A percentile compares a stretch with the other conserved stretches of the same genome.
Evolutionary conservation across 1,140 invertebrate genomes (phyloP).

Genomic region (Drosophila bocqueti): DNA sequence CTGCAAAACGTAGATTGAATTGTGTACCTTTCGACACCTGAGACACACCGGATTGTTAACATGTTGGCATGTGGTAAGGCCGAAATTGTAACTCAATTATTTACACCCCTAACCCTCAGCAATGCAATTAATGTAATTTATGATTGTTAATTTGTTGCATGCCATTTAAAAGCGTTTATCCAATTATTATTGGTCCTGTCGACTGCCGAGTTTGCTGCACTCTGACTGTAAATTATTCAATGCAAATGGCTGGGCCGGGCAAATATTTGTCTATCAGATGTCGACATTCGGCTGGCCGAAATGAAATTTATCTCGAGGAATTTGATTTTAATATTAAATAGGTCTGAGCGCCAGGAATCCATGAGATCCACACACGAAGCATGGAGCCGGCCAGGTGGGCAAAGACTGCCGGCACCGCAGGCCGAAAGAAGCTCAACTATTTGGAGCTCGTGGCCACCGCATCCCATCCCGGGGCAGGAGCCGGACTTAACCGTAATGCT

Average conservation of each 20-base stretch:
- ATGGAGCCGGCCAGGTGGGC: slow-evolving; percentile 15
- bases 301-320: slow-evolving; percentile 59
- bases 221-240: slow-evolving; percentile 31
- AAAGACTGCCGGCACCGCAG: slow-evolving; percentile 19
- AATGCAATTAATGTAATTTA: slow-evolving; percentile 72
- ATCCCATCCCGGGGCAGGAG: slow-evolving; percentile 9
- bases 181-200: slow-evolving; percentile 28
- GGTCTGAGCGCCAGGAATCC: slow-evolving; percentile 33
- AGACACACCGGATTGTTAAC: background rate
- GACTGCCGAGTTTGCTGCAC: slow-evolving; percentile 8
- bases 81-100: slow-evolving; percentile 39
- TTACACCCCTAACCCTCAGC: slow-evolving; percentile 4
- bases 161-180: slow-evolving; percentile 40
- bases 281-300: slow-evolving; percentile 31
- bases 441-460: slow-evolving; percentile 25
- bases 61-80: slow-evolving; percentile 12
- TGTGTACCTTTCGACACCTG: slow-evolving; percentile 61
- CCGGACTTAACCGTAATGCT: slow-evolving; percentile 19
- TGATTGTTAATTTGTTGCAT: slow-evolving; percentile 68
- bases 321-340: slow-evolving; percentile 80
- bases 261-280: slow-evolving; percentile 61
- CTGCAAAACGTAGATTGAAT: slow-evolving; percentile 7
- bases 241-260: slow-evolving; percentile 16
- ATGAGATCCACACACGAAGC: slow-evolving; percentile 6
- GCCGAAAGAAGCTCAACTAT: slow-evolving; percentile 35